These are phyloP conservation scores for Morinoia aosen DNA, from an alignment of 2,888 invertebrate genomes.

Conservation along the genomic window DNA sequence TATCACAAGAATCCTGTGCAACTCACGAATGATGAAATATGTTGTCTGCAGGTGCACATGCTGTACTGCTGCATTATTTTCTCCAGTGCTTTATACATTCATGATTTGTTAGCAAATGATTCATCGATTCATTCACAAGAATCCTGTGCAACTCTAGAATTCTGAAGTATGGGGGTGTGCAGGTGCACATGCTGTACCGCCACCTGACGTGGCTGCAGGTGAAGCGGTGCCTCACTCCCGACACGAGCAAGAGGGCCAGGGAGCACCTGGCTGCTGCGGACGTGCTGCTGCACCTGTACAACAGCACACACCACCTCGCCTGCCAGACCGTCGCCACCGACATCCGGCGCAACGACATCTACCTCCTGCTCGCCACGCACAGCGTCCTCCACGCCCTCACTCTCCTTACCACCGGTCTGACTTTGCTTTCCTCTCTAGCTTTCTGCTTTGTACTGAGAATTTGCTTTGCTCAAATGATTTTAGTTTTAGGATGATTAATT, in stretches of 20 bases:
- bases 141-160: too few species aligned
- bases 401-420: slow-evolving; percentile 49
- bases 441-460: neutral
- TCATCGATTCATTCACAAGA: too few species aligned
- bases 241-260: slow-evolving; percentile 68
- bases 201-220: slow-evolving; percentile 86
- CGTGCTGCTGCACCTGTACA: slow-evolving; percentile 79
- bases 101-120: too few species aligned
- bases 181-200: slow-evolving; percentile 82
- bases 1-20: too few species aligned
- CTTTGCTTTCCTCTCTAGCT: neutral
- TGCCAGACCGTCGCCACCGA: slow-evolving; percentile 72
- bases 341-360: slow-evolving; percentile 79
- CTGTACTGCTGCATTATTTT: too few species aligned
- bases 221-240: slow-evolving; percentile 78
- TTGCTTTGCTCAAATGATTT: neutral
- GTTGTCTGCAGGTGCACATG: too few species aligned
- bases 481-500: neutral
- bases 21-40: too few species aligned
- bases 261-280: slow-evolving; percentile 76
- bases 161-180: neutral
- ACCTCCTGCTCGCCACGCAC: slow-evolving; percentile 84
- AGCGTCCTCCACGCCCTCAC: slow-evolving; percentile 75
- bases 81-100: too few species aligned
- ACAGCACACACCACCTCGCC: slow-evolving; percentile 73